phyloP scores from a whole-genome alignment of 2,113 vertebrate genomes.

The Notarius quadriscutis region DNA sequence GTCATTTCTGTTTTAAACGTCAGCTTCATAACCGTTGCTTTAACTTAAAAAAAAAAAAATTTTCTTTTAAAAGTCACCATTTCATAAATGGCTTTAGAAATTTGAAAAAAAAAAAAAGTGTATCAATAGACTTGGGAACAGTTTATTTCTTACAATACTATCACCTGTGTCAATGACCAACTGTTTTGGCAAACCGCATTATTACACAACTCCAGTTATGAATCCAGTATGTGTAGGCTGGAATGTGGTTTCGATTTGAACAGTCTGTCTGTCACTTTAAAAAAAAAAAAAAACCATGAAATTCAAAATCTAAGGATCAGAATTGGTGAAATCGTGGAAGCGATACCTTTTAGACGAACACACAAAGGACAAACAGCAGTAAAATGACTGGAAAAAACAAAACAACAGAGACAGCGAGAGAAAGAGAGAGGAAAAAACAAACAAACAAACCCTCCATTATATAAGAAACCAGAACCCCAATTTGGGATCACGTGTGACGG shows the following conservation, averaged over 20 bases:
- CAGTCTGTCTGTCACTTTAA: background rate
- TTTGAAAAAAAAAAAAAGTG: slow-evolving; percentile 30
- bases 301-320: background rate
- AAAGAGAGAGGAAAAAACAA: background rate
- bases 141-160: slow-evolving; percentile 35
- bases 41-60: background rate
- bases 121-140: slow-evolving; percentile 50
- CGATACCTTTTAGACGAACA: background rate
- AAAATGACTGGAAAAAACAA: too few relatives aligned
- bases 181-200: background rate
- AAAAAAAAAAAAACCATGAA: background rate
- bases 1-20: slow-evolving; percentile 37
- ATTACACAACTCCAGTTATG: slow-evolving; percentile 29
- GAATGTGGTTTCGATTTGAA: background rate
- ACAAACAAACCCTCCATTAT: too few relatives aligned
- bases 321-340: background rate
- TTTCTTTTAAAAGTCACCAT: too few relatives aligned
- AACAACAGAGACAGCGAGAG: background rate
- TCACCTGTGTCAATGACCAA: background rate
- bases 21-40: slow-evolving; percentile 40
- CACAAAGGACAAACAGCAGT: background rate
- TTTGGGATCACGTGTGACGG: background rate
- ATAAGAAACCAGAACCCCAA: slow-evolving; percentile 16
- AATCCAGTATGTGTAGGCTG: background rate
- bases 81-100: slow-evolving; percentile 33